phyloP scores from a whole-genome alignment of 2,888 invertebrate genomes.

The Platynereis dumerilii region DNA sequence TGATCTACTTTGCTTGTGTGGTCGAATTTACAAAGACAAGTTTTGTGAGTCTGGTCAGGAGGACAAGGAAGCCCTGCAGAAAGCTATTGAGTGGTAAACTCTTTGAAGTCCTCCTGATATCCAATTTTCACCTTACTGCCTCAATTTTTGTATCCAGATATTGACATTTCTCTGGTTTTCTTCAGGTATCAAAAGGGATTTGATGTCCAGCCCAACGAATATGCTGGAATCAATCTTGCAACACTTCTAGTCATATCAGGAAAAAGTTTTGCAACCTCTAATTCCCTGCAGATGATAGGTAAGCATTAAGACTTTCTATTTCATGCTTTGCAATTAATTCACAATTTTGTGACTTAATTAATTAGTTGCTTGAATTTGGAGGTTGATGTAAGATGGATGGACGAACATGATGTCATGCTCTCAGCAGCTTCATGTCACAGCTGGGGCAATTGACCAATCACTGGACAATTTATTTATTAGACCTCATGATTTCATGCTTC shows the following conservation, averaged over 20 bases:
- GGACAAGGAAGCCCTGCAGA: constrained; percentile 84
- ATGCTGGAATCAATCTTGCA: constrained; percentile 98
- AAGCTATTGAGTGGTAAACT: constrained; percentile 88
- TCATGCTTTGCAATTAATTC: too few species aligned
- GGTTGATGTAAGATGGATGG: too few species aligned
- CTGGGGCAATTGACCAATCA: too few species aligned
- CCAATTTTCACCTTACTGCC: background rate
- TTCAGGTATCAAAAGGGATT: constrained; percentile 85
- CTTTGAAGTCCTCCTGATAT: background rate
- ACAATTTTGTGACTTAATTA: too few species aligned
- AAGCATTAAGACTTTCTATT: constrained; percentile 62
- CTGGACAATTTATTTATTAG: too few species aligned
- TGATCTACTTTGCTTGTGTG: constrained; percentile 96
- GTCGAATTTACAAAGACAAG: constrained; percentile 88
- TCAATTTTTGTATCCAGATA: background rate
- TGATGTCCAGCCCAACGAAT: constrained; percentile 97
- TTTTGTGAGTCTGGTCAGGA: constrained; percentile 94
- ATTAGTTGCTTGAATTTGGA: too few species aligned
- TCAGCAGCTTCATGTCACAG: too few species aligned
- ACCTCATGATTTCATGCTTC: too few species aligned
- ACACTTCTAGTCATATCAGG: constrained; percentile 96
- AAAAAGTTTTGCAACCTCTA: constrained; percentile 80
- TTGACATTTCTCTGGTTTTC: too few species aligned
- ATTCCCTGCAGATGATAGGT: constrained; percentile 70
- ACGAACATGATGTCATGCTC: too few species aligned